phyloP scores from a whole-genome alignment of 1,140 invertebrate species.

The Diorhabda sublineata region DNA sequence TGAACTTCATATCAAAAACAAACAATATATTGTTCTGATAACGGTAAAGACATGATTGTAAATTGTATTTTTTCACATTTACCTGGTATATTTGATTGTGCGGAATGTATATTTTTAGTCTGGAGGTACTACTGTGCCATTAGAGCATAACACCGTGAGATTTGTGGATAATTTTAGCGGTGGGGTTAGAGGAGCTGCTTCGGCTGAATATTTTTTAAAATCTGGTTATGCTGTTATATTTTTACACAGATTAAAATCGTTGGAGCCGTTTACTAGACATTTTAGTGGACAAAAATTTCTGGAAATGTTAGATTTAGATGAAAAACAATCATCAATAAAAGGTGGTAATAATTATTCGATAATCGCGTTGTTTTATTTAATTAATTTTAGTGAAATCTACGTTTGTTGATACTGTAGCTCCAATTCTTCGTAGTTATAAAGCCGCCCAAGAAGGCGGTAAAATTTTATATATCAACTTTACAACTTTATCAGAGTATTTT shows the following conservation, averaged over 20 bases:
- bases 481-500: constrained; percentile 88
- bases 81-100: background rate
- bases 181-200: constrained; percentile 89
- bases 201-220: constrained; percentile 92
- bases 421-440: constrained; percentile 69
- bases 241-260: constrained; percentile 73
- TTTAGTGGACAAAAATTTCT: constrained; percentile 75
- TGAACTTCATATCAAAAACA: constrained; percentile 57
- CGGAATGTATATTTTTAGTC: constrained; percentile 63
- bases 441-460: constrained; percentile 59
- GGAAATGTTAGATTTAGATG: constrained; percentile 69
- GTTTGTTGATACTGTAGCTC: constrained; percentile 62
- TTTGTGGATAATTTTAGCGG: constrained; percentile 99
- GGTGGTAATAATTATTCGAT: constrained; percentile 35
- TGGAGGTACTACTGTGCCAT: constrained; percentile 92
- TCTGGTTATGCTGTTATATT: constrained; percentile 76
- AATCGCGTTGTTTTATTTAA: background rate
- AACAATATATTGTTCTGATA: constrained; percentile 68
- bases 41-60: constrained; percentile 58
- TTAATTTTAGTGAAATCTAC: constrained; percentile 61
- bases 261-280: constrained; percentile 87
- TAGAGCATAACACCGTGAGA: constrained; percentile 94
- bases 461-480: constrained; percentile 75
- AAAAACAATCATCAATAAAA: constrained; percentile 58
- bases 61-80: background rate